Base-by-base conservation (phyloP, 2,888 invertebrate genomes). In the Cancer borealis region DNA sequence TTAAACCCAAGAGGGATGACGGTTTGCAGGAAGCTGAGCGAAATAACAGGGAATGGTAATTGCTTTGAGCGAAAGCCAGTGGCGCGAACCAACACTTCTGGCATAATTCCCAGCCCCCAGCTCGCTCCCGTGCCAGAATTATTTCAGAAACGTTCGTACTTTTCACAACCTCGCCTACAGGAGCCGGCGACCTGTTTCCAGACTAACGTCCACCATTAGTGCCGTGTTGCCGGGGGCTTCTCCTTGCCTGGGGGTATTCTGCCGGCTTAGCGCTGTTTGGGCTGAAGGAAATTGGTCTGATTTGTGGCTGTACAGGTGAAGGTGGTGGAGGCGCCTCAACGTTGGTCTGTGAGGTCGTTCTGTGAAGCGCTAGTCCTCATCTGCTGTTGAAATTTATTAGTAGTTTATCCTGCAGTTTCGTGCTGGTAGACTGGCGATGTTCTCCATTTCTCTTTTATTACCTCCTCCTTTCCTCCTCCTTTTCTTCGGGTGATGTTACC, bases 81-180 rank as follows among this genome's bases (percentile, higher is more conserved):
- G 84, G 39, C 39, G 84, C 39, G 30, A 30, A 84, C 84, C 39
- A 84, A 84, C 84, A 14, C 39, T n/a, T 39, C 39, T 84, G 84
- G 84, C 39, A 84, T 84, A 84, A 84, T 84, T 84, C 84, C 84
- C 84, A 39, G 84, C 84, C 84, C 5, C 39, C 39, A 30, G 84
- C 84, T 84, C 84, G 10, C 84, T 14, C 12, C 12, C 39, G 30
- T 39, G 14, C 84, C 84, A 30, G 84, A 84, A 84, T 84, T 84
- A 84, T 84, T 84, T 84, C 84, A 84, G 84, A 84, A 84, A 84
- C 84, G 39, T 84, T 84, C 84, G 84, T 84, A 39, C 84, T 84
- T 84, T 84, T 84, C 84, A 84, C 84, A 84, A 39, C 39, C 39
- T 84, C 39, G 84, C 84, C 84, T 39, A 39, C 39, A 12, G 30